Evolutionary conservation across 2,888 invertebrate genomes (phyloP).

Genomic region (Lasioglossum leucozonium): DNA sequence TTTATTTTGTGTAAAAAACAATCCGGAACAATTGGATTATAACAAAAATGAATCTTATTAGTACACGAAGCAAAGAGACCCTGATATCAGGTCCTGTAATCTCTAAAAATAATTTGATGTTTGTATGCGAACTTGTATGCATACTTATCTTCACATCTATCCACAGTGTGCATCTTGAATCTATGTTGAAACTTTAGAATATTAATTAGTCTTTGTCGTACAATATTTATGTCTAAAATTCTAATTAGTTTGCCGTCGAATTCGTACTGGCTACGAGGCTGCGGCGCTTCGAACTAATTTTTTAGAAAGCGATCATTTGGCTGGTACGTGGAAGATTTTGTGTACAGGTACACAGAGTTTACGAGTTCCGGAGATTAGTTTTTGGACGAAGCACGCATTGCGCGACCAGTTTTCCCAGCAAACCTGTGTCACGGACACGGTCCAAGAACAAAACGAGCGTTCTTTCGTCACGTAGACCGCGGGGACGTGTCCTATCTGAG

Average conservation of each 20-base stretch:
- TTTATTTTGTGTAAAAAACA: too few relatives aligned
- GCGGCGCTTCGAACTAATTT: background rate
- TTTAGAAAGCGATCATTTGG: background rate
- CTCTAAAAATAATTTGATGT: background rate
- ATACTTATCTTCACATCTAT: background rate
- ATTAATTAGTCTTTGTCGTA: background rate
- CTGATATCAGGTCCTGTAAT: background rate
- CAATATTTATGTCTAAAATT: background rate
- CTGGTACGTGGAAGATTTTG: background rate
- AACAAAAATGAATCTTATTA: too few relatives aligned
- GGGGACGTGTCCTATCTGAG: conserved; percentile 61
- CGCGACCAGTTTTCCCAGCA: background rate
- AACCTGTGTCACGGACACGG: background rate
- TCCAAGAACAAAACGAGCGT: conserved; percentile 9
- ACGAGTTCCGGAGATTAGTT: background rate
- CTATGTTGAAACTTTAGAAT: background rate
- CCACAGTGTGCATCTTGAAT: background rate
- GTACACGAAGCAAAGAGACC: too few relatives aligned
- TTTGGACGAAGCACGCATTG: conserved; percentile 1
- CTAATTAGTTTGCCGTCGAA: background rate
- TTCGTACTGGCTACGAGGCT: background rate
- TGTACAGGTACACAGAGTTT: background rate
- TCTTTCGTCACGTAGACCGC: conserved; percentile 2
- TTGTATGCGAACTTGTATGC: too few relatives aligned
- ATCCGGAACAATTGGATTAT: too few relatives aligned